phyloP scores from a whole-genome alignment of 1,140 invertebrate species.

The Elysia chlorotica region DNA sequence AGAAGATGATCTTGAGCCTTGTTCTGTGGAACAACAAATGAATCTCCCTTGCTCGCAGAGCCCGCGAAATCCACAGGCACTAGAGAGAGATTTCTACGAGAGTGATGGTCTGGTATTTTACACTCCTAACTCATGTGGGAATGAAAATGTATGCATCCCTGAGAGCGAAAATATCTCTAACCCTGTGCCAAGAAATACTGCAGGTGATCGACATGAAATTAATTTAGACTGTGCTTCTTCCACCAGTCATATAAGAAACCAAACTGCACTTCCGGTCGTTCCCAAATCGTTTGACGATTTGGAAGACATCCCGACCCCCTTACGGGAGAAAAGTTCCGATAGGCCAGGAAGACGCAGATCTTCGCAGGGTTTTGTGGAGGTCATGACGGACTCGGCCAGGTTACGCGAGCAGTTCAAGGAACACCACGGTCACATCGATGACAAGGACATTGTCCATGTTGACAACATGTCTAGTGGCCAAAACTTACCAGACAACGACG shows the following conservation, averaged over 20 bases:
- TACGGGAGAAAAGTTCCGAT: no score
- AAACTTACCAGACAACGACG: not conserved
- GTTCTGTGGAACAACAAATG: not conserved
- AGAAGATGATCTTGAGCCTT: not conserved
- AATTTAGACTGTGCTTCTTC: no score
- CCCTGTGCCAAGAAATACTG: not conserved
- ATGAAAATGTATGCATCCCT: not conserved
- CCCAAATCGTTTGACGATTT: not conserved
- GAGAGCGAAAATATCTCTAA: not conserved
- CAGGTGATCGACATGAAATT: no score
- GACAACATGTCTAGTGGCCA: not conserved
- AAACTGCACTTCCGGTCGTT: no score
- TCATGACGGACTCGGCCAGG: not conserved
- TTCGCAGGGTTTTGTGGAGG: no score
- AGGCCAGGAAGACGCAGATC: no score
- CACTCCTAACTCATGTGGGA: no score
- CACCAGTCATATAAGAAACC: no score
- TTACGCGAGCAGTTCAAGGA: not conserved
- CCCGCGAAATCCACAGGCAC: no score
- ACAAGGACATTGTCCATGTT: constrained; percentile 2
- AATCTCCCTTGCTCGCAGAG: not conserved
- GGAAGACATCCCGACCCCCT: not conserved
- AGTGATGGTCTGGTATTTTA: no score
- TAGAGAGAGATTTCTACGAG: no score
- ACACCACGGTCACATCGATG: not conserved